A percentile compares a stretch with the other conserved stretches of the same genome.
phyloP scores from a whole-genome alignment of 64 coral and sea anemone genomes.

The Astreopora myriophthalma region DNA sequence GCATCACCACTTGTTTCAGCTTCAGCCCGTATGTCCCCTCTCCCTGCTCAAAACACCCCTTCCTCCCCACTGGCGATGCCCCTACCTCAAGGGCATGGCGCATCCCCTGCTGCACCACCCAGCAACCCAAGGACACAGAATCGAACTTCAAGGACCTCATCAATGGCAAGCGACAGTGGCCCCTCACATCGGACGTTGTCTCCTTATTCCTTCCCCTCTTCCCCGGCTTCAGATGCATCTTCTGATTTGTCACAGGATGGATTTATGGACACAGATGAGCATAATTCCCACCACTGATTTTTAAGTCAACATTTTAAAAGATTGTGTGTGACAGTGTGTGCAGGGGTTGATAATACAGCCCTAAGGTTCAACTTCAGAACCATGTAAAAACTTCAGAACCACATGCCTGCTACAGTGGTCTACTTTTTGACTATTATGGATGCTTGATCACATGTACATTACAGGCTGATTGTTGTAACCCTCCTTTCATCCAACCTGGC shows the following conservation, averaged over 20 bases:
- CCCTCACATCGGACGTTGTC: constrained; percentile 83
- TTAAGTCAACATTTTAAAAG: background rate
- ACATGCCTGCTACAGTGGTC: background rate
- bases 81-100: constrained; percentile 70
- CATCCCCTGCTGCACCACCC: constrained; percentile 18
- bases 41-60: constrained; percentile 62
- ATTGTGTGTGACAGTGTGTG: background rate
- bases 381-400: background rate
- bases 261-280: constrained; percentile 86
- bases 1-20: constrained; percentile 82
- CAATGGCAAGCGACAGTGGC: constrained; percentile 91
- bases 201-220: constrained; percentile 90
- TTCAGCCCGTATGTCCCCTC: constrained; percentile 82
- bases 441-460: background rate
- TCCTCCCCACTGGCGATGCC: constrained; percentile 86
- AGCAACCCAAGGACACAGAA: constrained; percentile 48
- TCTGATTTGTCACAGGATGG: constrained; percentile 95
- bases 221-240: constrained; percentile 82
- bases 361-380: background rate
- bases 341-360: background rate
- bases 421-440: background rate
- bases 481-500: background rate
- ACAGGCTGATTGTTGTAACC: background rate
- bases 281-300: constrained; percentile 76
- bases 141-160: constrained; percentile 90